A percentile compares a stretch with the other conserved stretches of the same genome.
Evolutionary conservation across 2,113 vertebrate species (phyloP).

Genomic region (Potamarius usumacintae): DNA sequence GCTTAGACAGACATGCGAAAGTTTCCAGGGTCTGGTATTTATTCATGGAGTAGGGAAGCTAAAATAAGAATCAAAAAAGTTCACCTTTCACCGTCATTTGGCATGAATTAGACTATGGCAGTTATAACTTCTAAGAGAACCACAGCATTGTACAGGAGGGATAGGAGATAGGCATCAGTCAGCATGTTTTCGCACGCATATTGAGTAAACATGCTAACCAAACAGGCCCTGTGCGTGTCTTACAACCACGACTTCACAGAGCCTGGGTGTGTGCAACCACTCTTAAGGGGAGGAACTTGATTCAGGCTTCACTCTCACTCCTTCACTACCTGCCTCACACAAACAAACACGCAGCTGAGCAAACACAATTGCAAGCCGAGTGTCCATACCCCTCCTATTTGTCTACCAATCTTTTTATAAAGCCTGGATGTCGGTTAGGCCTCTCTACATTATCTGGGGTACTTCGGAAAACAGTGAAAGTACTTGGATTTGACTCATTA

Average conservation of each 20-base stretch:
- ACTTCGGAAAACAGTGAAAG: slow-evolving; percentile 9
- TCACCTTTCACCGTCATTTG: slow-evolving; percentile 13
- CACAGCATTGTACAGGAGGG: slow-evolving; percentile 58
- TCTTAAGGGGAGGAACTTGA: slow-evolving; percentile 28
- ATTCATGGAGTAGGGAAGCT: not conserved
- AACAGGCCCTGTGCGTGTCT: slow-evolving; percentile 51
- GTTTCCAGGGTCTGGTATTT: not conserved
- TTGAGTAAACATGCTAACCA: slow-evolving; percentile 64
- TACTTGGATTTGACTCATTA: slow-evolving; percentile 7
- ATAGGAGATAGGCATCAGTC: slow-evolving; percentile 60
- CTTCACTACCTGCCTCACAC: slow-evolving; percentile 26
- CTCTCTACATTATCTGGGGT: not conserved
- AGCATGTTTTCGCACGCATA: slow-evolving; percentile 67
- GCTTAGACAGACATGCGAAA: not conserved
- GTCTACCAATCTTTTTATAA: slow-evolving; percentile 43
- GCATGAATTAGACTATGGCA: slow-evolving; percentile 5
- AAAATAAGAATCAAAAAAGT: not conserved
- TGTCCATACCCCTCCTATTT: slow-evolving; percentile 40
- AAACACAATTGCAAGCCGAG: slow-evolving; percentile 60
- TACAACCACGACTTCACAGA: slow-evolving; percentile 29
- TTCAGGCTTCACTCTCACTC: not conserved
- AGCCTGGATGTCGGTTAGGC: slow-evolving; percentile 40
- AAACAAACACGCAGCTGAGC: slow-evolving; percentile 64
- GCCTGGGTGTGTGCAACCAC: slow-evolving; percentile 7
- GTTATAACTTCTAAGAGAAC: slow-evolving; percentile 29